Conservation (phyloP, 2,888 invertebrate species). For the Laspeyria flexula region DNA sequence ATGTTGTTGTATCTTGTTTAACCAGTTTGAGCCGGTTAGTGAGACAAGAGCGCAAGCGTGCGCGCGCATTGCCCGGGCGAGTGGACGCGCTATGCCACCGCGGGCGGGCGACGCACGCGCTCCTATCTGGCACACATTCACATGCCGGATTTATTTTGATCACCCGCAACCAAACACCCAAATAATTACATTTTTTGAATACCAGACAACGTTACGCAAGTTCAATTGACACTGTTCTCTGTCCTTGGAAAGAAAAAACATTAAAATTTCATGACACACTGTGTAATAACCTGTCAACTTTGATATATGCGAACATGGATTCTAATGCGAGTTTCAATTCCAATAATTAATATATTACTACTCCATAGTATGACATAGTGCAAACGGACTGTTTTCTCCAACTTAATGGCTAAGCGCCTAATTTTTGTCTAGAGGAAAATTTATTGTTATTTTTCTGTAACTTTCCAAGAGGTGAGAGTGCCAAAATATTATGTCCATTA, state of each 20-base stretch:
- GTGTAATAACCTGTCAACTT: no score
- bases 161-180: constrained; percentile 61
- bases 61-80: constrained; percentile 43
- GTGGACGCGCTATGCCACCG: constrained; percentile 10
- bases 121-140: constrained; percentile 63
- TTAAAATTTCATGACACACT: neutral
- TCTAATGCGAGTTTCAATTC: no score
- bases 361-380: no score
- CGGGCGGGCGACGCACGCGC: constrained; percentile 23
- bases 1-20: constrained; percentile 19
- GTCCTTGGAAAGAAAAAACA: constrained; percentile 28
- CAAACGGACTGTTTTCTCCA: no score
- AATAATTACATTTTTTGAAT: constrained; percentile 77
- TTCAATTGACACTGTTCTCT: constrained; percentile 56
- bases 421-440: no score
- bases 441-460: no score
- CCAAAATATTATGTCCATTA: no score
- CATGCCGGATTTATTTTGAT: constrained; percentile 73
- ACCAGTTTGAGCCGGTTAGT: constrained; percentile 29
- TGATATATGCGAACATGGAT: no score
- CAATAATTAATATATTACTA: no score
- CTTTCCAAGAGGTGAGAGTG: no score
- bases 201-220: constrained; percentile 71
- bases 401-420: no score
- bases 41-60: constrained; percentile 8